phyloP scores from a whole-genome alignment of 1,140 invertebrate species.

The Diorhabda carinulata region DNA sequence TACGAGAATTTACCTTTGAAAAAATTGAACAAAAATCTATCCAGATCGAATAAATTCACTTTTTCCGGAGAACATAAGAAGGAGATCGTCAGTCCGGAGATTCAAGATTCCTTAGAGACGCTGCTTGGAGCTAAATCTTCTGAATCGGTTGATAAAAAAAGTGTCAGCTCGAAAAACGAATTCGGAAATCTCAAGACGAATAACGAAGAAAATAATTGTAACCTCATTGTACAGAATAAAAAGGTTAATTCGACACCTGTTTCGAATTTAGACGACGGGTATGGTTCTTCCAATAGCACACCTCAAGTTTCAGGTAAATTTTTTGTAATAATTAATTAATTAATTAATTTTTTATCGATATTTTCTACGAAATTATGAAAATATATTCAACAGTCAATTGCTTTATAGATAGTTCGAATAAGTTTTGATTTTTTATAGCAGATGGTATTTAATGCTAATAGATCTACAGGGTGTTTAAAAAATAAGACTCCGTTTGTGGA shows the following conservation, averaged over 20 bases:
- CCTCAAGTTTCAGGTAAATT: slow-evolving; percentile 51
- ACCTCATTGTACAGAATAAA: slow-evolving; percentile 28
- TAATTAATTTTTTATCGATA: slow-evolving; percentile 7
- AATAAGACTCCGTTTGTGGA: too few species aligned
- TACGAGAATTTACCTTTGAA: slow-evolving; percentile 41
- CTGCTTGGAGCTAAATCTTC: slow-evolving; percentile 32
- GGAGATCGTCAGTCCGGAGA: slow-evolving; percentile 19
- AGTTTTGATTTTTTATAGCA: background rate
- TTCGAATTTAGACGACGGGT: slow-evolving; percentile 52
- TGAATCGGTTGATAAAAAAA: slow-evolving; percentile 23
- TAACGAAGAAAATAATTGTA: slow-evolving; percentile 15
- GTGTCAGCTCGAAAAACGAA: slow-evolving; percentile 19
- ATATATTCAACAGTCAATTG: background rate
- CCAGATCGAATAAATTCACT: slow-evolving; percentile 20
- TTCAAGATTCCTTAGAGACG: slow-evolving; percentile 1
- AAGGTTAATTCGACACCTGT: slow-evolving; percentile 42
- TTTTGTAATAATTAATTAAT: background rate
- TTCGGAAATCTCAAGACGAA: slow-evolving; percentile 29
- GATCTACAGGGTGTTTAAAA: too few species aligned
- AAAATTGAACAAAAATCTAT: slow-evolving; percentile 22
- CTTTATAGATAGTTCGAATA: background rate
- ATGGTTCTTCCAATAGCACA: slow-evolving; percentile 53
- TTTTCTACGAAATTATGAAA: background rate
- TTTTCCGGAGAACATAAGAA: slow-evolving; percentile 18
- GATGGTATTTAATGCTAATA: too few species aligned